Evolutionary conservation across 2,797 vertebrate genomes (phyloP).

Genomic region (Periparus ater): DNA sequence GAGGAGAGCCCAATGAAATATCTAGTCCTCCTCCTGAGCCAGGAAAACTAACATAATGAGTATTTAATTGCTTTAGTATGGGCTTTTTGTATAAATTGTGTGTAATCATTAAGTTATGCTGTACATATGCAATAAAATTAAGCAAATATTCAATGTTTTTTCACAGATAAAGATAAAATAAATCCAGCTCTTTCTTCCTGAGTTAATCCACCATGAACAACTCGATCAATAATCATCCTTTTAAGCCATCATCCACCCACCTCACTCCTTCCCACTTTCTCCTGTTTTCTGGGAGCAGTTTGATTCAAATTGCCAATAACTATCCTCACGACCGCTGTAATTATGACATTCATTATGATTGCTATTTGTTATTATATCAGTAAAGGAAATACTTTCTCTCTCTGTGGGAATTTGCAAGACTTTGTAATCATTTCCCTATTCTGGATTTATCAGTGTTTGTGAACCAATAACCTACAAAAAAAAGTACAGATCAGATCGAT

Average conservation of each 20-base stretch:
- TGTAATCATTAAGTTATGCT: neutral
- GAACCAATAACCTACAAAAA: neutral
- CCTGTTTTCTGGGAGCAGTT: constrained; percentile 31
- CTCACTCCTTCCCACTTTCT: constrained; percentile 22
- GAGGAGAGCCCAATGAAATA: neutral
- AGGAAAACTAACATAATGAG: neutral
- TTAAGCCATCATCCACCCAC: constrained; percentile 34
- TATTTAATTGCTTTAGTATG: neutral
- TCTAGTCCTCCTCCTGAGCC: neutral
- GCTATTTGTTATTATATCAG: constrained; percentile 22
- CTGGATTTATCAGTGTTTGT: neutral
- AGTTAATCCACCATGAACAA: constrained; percentile 37
- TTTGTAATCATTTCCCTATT: neutral
- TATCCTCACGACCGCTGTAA: neutral
- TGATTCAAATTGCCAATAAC: constrained; percentile 55
- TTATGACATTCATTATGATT: constrained; percentile 26
- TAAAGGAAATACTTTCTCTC: constrained; percentile 1
- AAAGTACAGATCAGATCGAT: neutral
- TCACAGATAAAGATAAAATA: constrained; percentile 33
- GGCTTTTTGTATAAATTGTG: neutral
- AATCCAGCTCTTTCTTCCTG: constrained; percentile 27
- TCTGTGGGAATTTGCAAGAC: neutral
- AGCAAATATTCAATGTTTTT: constrained; percentile 39
- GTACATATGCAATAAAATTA: constrained; percentile 3
- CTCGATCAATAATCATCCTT: constrained; percentile 34